These are phyloP conservation scores for Bubalus kerabau DNA, from an alignment of 2,113 vertebrate genomes.

Conservation along the genomic window DNA sequence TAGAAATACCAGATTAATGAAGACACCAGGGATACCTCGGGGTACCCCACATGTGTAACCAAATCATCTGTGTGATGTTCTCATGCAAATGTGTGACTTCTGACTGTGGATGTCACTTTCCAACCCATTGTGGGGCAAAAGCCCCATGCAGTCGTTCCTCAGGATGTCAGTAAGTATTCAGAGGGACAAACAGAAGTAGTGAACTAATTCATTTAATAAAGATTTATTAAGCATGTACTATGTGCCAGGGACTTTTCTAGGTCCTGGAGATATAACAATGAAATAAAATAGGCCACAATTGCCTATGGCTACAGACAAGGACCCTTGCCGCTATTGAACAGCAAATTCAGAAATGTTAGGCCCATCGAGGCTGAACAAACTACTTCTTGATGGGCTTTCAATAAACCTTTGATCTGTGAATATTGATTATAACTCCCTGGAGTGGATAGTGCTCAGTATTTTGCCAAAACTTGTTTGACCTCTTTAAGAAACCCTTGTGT, in stretches of 20 bases:
- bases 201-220: neutral
- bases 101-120: neutral
- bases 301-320: neutral
- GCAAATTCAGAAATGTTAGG: neutral
- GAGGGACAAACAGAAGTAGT: neutral
- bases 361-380: neutral
- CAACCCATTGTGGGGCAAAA: neutral
- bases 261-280: neutral
- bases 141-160: neutral
- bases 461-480: neutral
- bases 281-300: neutral
- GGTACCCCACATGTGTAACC: neutral
- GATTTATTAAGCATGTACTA: neutral
- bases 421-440: neutral
- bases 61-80: neutral
- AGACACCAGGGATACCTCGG: neutral
- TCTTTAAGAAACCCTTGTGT: neutral
- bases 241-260: neutral
- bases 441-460: neutral
- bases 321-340: neutral
- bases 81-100: neutral
- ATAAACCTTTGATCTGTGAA: neutral
- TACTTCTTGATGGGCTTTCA: neutral
- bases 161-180: neutral
- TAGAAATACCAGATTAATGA: neutral